phyloP scores from a whole-genome alignment of 2,888 invertebrate species.

The Dexiosoma caninum region DNA sequence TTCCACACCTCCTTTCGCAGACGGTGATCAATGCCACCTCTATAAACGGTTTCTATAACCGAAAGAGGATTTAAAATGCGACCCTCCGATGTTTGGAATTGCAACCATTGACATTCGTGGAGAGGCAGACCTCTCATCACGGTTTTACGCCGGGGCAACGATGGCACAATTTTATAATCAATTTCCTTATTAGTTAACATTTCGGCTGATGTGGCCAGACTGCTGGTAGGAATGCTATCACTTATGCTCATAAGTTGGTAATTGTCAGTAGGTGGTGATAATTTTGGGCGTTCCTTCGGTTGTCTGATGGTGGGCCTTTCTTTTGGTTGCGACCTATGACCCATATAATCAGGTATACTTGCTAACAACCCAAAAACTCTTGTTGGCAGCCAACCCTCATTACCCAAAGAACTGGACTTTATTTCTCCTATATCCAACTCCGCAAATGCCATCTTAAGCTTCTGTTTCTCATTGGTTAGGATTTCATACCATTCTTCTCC shows the following conservation, averaged over 20 bases:
- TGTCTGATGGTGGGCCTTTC: slow-evolving; percentile 66
- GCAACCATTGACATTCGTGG: slow-evolving; percentile 88
- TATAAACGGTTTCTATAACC: slow-evolving; percentile 91
- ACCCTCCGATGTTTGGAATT: slow-evolving; percentile 88
- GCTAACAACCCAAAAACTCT: slow-evolving; percentile 74
- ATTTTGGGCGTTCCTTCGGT: slow-evolving; percentile 60
- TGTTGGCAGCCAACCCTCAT: slow-evolving; percentile 76
- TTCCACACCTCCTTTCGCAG: slow-evolving; percentile 95
- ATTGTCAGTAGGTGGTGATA: slow-evolving; percentile 69
- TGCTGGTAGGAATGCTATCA: slow-evolving; percentile 69
- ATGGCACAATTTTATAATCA: slow-evolving; percentile 71
- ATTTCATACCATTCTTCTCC: slow-evolving; percentile 84
- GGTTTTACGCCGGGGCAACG: slow-evolving; percentile 72
- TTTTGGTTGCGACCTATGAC: slow-evolving; percentile 69
- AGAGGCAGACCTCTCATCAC: slow-evolving; percentile 81
- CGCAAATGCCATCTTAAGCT: slow-evolving; percentile 90
- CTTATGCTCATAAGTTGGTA: slow-evolving; percentile 73
- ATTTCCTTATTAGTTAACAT: slow-evolving; percentile 70
- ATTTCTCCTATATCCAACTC: slow-evolving; percentile 85
- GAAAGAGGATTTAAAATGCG: slow-evolving; percentile 87
- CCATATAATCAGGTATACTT: slow-evolving; percentile 75
- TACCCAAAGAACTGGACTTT: slow-evolving; percentile 70
- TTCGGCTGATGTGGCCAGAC: slow-evolving; percentile 80
- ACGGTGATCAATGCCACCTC: slow-evolving; percentile 89
- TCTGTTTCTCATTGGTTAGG: slow-evolving; percentile 83